phyloP scores from a whole-genome alignment of 2,797 vertebrate species.

The Echiichthys vipera region DNA sequence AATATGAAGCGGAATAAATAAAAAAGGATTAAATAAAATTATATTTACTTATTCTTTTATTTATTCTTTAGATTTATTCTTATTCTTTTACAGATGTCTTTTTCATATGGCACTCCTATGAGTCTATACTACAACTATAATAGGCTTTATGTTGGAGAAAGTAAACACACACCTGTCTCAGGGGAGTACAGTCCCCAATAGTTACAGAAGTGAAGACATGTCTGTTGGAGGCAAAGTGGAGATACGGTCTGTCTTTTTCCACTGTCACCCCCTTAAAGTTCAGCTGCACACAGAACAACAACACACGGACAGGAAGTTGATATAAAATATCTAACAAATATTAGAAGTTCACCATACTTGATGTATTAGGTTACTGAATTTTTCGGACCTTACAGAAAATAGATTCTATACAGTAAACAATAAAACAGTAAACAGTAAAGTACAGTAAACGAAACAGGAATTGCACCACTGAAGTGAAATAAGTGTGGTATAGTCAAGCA shows the following conservation, averaged over 20 bases:
- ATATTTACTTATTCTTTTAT: no score
- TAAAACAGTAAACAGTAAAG: no score
- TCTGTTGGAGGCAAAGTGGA: slow-evolving; percentile 86
- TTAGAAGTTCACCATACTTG: neutral
- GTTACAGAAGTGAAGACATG: slow-evolving; percentile 88
- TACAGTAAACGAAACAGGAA: neutral
- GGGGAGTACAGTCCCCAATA: slow-evolving; percentile 84
- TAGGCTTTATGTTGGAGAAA: neutral
- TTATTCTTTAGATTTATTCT: no score
- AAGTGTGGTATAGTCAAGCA: neutral
- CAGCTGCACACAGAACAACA: slow-evolving; percentile 81
- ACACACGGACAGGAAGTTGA: neutral
- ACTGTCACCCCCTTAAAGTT: slow-evolving; percentile 90
- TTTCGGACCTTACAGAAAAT: neutral
- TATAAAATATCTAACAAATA: neutral
- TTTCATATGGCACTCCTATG: no score
- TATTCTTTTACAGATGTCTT: no score
- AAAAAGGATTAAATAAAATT: neutral
- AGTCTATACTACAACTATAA: no score
- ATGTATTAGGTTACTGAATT: neutral
- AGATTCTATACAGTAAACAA: no score
- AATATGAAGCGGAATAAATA: no score
- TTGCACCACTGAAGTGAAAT: neutral
- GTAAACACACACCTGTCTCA: slow-evolving; percentile 86
- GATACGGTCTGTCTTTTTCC: slow-evolving; percentile 77